Evolutionary conservation across 1,140 invertebrate species (phyloP).

Genomic region (Mercenaria mercenaria): DNA sequence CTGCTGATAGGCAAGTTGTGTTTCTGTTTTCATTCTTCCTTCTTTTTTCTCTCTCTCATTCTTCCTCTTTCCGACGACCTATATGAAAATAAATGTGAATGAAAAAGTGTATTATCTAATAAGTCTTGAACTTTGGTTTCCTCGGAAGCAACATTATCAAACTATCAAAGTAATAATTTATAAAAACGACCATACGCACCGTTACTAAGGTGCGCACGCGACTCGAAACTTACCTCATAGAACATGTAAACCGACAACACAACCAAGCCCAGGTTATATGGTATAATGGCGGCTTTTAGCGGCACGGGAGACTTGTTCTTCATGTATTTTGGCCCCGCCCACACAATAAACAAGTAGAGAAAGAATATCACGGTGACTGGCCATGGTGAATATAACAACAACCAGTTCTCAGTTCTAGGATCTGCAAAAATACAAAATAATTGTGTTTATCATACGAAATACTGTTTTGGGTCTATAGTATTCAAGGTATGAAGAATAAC

Average conservation of each 20-base stretch:
- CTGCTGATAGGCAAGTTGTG: no score
- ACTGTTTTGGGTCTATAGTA: not conserved
- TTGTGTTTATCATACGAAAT: not conserved
- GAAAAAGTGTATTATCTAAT: no score
- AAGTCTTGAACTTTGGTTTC: no score
- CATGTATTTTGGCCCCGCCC: slow-evolving; percentile 92
- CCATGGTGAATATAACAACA: slow-evolving; percentile 94
- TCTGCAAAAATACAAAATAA: slow-evolving; percentile 74
- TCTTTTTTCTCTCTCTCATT: no score
- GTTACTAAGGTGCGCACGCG: no score
- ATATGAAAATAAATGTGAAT: no score
- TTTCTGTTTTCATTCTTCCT: no score
- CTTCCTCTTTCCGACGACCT: no score
- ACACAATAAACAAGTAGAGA: slow-evolving; percentile 93
- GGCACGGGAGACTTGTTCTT: slow-evolving; percentile 91
- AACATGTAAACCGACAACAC: slow-evolving; percentile 94
- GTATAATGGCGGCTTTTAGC: slow-evolving; percentile 91
- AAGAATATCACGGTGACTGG: slow-evolving; percentile 93
- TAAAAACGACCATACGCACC: no score
- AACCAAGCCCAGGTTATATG: slow-evolving; percentile 95
- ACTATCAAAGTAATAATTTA: no score
- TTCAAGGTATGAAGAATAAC: no score
- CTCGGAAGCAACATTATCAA: no score
- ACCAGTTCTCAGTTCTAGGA: slow-evolving; percentile 92
- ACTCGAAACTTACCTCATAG: slow-evolving; percentile 89